Base-by-base conservation (phyloP, 2,113 vertebrate species). In the Morone saxatilis region DNA sequence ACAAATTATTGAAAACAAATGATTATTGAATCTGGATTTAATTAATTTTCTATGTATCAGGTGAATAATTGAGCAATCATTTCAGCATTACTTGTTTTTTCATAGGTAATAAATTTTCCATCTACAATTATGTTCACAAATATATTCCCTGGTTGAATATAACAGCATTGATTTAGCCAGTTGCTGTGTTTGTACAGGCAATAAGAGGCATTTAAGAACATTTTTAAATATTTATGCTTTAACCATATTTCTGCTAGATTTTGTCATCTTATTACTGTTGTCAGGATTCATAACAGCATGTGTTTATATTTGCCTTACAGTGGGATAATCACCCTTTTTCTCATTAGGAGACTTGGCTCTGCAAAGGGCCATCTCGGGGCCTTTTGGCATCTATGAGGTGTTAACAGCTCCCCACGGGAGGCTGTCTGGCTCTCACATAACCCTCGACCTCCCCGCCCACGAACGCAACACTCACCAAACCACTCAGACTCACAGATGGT, bases 331-430 rank as follows among this genome's bases (percentile, higher is more conserved):
- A 90, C 82, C 91, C 59, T 60, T 79, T 81, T 90, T 94, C 91
- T 95, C 93, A 95, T 95, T 94, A 94, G 86, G 84, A 86, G 78
- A 78, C 76, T 80, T 78, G 74, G 88, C 85, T 76, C 71, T 66
- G 85, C 62, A 68, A 83, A 89, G 71, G 72, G 76, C 51, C 78
- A 86, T 89, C 86, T 86, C 81, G 77, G 88, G 93, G 85, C 85
- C 95, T 94, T 88, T 95, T 95, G 95, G 96, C 96, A 93, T 97
- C 96, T 96, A 97, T 95, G 97, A 97, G 96, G 96, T 96, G 96
- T 96, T 95, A 96, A 97, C 93, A 93, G 95, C 94, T 95, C 98
- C 97, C 88, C 1, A 8, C 78, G 95, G 96, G 96, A 92, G n/a
- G 19, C 71, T 65, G 91, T 93, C 93, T 93, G 86, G 94, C 91